phyloP scores from a whole-genome alignment of 35 echinoderm and acorn worm genomes.

The Anneissia japonica region DNA sequence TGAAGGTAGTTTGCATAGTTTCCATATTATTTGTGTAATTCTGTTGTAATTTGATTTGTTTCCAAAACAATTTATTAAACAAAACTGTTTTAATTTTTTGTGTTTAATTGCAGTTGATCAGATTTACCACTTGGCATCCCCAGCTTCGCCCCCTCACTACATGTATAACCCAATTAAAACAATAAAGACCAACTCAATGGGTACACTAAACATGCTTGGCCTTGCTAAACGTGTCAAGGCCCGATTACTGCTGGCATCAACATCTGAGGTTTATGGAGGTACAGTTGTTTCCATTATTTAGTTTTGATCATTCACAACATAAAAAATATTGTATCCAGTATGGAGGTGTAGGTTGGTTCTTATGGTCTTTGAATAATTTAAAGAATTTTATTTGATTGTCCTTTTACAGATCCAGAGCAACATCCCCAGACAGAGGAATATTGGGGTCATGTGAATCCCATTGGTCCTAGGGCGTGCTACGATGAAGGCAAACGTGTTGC shows the following conservation, averaged over 20 bases:
- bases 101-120: constrained; percentile 72
- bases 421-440: constrained; percentile 97
- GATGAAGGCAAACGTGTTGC: constrained; percentile 97
- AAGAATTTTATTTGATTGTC: not conserved
- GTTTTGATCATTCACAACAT: not conserved
- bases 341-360: no score
- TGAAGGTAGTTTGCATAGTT: constrained; percentile 42
- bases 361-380: no score
- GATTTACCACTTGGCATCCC: constrained; percentile 90
- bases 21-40: no score
- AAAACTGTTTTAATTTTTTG: no score
- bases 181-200: constrained; percentile 93
- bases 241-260: constrained; percentile 76
- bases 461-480: constrained; percentile 97
- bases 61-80: no score
- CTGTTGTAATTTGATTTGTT: no score
- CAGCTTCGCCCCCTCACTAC: constrained; percentile 96
- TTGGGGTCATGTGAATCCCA: constrained; percentile 98
- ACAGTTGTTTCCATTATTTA: not conserved
- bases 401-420: constrained; percentile 70
- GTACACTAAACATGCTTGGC: constrained; percentile 97
- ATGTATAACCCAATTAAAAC: constrained; percentile 99
- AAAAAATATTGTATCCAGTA: no score
- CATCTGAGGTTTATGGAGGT: constrained; percentile 99
- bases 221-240: constrained; percentile 74